Evolutionary conservation across 2,888 invertebrate genomes (phyloP).

Genomic region (Xylota segnis): DNA sequence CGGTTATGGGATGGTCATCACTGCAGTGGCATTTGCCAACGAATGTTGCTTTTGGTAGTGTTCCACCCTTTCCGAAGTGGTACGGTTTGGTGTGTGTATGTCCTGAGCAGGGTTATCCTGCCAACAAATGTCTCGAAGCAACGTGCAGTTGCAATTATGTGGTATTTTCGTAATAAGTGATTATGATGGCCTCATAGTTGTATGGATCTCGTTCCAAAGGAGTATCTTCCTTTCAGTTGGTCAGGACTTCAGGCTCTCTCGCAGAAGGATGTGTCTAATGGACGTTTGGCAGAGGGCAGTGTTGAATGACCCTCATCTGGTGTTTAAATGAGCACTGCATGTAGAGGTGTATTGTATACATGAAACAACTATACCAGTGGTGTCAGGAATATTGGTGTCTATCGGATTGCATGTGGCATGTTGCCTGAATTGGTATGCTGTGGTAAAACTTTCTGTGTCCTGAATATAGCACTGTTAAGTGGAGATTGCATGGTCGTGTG

Average conservation of each 20-base stretch:
- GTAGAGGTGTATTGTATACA: conserved; percentile 6
- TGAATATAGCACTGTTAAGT: conserved; percentile 44
- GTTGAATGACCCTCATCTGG: conserved; percentile 43
- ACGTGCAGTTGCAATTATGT: conserved; percentile 72
- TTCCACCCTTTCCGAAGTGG: background rate
- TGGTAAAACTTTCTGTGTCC: conserved; percentile 57
- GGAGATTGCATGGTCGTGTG: conserved; percentile 21
- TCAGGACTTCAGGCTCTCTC: background rate
- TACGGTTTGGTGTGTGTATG: background rate
- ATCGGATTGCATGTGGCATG: conserved; percentile 68
- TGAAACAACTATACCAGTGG: conserved; percentile 9
- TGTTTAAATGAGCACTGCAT: conserved; percentile 35
- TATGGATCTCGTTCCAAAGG: conserved; percentile 31
- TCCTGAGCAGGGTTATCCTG: conserved; percentile 19
- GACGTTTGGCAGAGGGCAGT: conserved; percentile 54
- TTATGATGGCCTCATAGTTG: conserved; percentile 65
- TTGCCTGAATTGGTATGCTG: conserved; percentile 60
- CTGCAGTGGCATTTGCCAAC: background rate
- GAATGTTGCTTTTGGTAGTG: background rate
- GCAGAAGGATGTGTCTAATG: conserved; percentile 51
- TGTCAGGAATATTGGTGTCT: conserved; percentile 59
- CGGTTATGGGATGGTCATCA: background rate
- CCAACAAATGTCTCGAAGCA: conserved; percentile 47
- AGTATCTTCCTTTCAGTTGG: conserved; percentile 37
- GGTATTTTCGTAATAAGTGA: conserved; percentile 71